phyloP scores from a whole-genome alignment of 2,113 vertebrate species.

The Myiozetetes cayanensis region DNA sequence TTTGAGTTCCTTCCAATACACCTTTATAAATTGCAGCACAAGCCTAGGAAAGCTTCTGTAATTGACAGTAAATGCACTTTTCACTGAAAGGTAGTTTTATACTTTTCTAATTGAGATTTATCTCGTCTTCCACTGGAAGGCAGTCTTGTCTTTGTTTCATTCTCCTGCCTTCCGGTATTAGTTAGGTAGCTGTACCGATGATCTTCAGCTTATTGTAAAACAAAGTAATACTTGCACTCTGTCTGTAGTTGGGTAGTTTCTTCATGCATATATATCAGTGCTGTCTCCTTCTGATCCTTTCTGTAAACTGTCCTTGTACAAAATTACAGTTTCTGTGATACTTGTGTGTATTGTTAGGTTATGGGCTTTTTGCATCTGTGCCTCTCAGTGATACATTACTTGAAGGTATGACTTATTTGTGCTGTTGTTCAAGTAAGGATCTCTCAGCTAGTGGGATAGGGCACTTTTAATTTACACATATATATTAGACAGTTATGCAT shows the following conservation, averaged over 20 bases:
- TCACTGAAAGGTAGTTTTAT: not conserved
- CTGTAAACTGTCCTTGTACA: not conserved
- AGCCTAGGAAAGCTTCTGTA: slow-evolving; percentile 12
- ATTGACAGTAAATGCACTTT: not conserved
- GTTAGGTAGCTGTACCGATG: not conserved
- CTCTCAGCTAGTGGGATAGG: not conserved
- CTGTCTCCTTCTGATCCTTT: not conserved
- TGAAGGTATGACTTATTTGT: not conserved
- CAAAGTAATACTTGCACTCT: not conserved
- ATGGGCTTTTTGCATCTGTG: not conserved
- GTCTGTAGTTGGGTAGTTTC: not conserved
- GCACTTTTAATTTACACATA: not conserved
- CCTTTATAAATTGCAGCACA: not conserved
- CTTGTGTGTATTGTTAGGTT: not conserved
- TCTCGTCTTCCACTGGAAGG: slow-evolving; percentile 1
- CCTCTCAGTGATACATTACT: not conserved
- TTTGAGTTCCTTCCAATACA: not conserved
- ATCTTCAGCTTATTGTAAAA: not conserved
- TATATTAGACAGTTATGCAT: not conserved
- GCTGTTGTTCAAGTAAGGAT: not conserved
- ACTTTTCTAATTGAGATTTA: not conserved
- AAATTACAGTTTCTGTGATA: not conserved
- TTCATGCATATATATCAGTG: not conserved
- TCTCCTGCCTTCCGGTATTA: not conserved
- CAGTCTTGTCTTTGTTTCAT: slow-evolving; percentile 35